Evolutionary conservation across 2,797 vertebrate genomes (phyloP).

Genomic region (Microctenopoma lineatum): DNA sequence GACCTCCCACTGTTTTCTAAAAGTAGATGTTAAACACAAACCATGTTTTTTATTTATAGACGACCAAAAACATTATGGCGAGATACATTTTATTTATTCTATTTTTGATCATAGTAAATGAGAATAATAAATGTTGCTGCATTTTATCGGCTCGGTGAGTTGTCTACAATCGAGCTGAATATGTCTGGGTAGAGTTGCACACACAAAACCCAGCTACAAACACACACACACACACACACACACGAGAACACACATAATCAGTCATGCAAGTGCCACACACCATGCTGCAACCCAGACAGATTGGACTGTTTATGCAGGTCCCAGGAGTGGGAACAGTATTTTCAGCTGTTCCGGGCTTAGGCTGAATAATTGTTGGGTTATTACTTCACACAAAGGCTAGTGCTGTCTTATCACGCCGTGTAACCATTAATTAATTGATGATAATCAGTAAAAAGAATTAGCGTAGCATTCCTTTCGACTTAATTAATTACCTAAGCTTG

Average conservation of each 20-base stretch:
- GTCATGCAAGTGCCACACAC: slow-evolving; percentile 22
- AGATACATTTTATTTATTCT: too few relatives aligned
- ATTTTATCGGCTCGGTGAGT: neutral
- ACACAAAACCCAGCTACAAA: slow-evolving; percentile 5
- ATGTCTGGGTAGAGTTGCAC: slow-evolving; percentile 1
- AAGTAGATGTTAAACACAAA: too few relatives aligned
- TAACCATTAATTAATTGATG: slow-evolving; percentile 81
- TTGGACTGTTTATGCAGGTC: slow-evolving; percentile 47
- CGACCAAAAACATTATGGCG: too few relatives aligned
- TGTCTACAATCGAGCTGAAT: slow-evolving; percentile 17
- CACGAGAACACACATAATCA: neutral
- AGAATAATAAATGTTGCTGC: too few relatives aligned
- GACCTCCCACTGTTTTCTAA: too few relatives aligned
- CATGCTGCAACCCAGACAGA: slow-evolving; percentile 40
- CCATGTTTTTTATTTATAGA: too few relatives aligned
- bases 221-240: too few relatives aligned
- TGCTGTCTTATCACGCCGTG: slow-evolving; percentile 69
- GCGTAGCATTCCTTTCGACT: slow-evolving; percentile 59
- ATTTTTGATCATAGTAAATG: too few relatives aligned
- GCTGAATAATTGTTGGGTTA: slow-evolving; percentile 49
- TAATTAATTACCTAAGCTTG: slow-evolving; percentile 73
- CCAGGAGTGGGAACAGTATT: slow-evolving; percentile 43
- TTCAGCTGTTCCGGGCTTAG: slow-evolving; percentile 38
- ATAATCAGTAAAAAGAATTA: slow-evolving; percentile 76
- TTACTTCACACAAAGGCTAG: slow-evolving; percentile 49